Conservation (phyloP, 2,888 invertebrate genomes). For the Dryobota labecula region DNA sequence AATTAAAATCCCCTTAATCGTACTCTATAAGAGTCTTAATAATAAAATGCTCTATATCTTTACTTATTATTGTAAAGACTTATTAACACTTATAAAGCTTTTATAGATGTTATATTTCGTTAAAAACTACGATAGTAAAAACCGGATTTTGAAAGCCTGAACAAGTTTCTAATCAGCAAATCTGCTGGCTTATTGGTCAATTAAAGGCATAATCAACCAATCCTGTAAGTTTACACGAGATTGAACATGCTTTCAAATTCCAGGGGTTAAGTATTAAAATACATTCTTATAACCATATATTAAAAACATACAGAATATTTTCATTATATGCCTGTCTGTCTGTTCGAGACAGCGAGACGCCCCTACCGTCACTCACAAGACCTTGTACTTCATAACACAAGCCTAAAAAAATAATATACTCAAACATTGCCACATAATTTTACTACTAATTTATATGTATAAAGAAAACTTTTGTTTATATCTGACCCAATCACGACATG, state of each 20-base stretch:
- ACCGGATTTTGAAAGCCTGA: slow-evolving; percentile 2
- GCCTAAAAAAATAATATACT: slow-evolving; percentile 64
- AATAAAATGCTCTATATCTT: slow-evolving; percentile 27
- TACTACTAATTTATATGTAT: slow-evolving; percentile 56
- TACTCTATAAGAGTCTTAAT: slow-evolving; percentile 34
- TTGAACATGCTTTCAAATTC: slow-evolving; percentile 12
- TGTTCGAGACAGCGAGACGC: slow-evolving; percentile 42
- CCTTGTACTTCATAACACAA: slow-evolving; percentile 66
- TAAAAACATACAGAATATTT: slow-evolving; percentile 16
- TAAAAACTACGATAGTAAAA: slow-evolving; percentile 9
- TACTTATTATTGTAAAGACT: slow-evolving; percentile 20
- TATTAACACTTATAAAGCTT: slow-evolving; percentile 15
- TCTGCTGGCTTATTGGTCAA: background rate
- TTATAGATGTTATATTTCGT: slow-evolving; percentile 10
- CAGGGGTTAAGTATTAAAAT: slow-evolving; percentile 30
- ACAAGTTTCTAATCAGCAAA: background rate
- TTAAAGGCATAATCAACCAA: background rate
- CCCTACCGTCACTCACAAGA: slow-evolving; percentile 28
- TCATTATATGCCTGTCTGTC: background rate
- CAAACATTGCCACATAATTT: slow-evolving; percentile 69
- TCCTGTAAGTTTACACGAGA: background rate
- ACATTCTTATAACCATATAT: slow-evolving; percentile 30
- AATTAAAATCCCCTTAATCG: slow-evolving; percentile 1
- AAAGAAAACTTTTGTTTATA: slow-evolving; percentile 33
- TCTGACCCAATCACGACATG: slow-evolving; percentile 21